Base-by-base conservation (phyloP, 2,113 vertebrate genomes). In the Cairina moschata region DNA sequence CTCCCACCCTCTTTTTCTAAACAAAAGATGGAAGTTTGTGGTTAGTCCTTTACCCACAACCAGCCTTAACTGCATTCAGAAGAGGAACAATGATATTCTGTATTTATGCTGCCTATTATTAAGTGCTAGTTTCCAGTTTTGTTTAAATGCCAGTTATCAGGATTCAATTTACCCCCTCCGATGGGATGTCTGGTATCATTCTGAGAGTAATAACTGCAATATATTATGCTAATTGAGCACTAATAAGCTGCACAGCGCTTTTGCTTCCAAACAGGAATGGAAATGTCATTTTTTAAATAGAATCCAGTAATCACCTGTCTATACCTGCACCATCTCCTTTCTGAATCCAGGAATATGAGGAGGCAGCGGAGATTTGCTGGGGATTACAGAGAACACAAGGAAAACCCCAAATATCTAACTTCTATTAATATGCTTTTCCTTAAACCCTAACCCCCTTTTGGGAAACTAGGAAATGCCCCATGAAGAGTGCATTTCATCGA, bases 151-250 rank as follows among this genome's bases (percentile, higher is more conserved):
- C 93, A 96, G 93, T 97, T 97, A 96, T 88, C 88, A 88, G 55
- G 46, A 96, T 96, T 90, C 96, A 97, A 96, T 96, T 96, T 96
- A 96, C 71, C 67, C 92, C 83, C 90, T 93, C 83, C 11, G 0
- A 92, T 40, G 75, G 90, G 74, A 95, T 94, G 96, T 95, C 92
- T 94, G 88, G 88, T 94, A 92, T 79, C 90, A 96, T 94, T 95
- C 86, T 81, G 91, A 96, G 96, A 97, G 59, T 82, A 97, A 78
- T 88, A 95, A 96, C 90, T 90, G 93, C 86, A 96, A 97, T 96
- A 93, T 66, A 97, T 92, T 96, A 93, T 91, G 73, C 90, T 96
- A 95, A 97, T 96, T 94, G 82, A 95, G 82, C 74, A 76, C 90
- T 97, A 94, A 88, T 96, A 96, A 97, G 90, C 75, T 79, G 82